Evolutionary conservation across 2,888 invertebrate genomes (phyloP), one percentile per base, ranked within the genome.

Genomic region (Pocota personata): DNA sequence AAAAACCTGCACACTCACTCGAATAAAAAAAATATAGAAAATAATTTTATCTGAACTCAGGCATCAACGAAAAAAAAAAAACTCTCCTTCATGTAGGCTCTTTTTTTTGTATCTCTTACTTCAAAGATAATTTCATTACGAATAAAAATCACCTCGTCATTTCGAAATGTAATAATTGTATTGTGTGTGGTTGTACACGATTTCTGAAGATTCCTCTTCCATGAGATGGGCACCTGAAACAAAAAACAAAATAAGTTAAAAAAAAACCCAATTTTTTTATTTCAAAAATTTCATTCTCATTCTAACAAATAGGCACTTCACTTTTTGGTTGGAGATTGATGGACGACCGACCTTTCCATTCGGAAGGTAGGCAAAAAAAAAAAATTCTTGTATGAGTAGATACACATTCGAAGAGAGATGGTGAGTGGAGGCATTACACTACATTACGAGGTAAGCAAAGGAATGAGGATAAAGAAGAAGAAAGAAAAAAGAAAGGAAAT

Each of bases 241-340:
- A 73, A 79, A 62, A 72, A 55, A 57, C 57, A 27, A 12, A 71
- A 10, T 24, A 24, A 24, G 24, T 24, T n/a, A 24, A 2, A 46
- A 30, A 32, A 57, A 62, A 55, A 69, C 32, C 21, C 2, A 50
- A 55, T 27, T n/a, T 19, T 60, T 40, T 40, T 60, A n/a, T 52
- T 66, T 16, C 19, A 60, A n/a, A n/a, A n/a, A 69, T 16, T 58
- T 71, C 72, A 82, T 77, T 86, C 82, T 72, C 71, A 72, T 82
- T 82, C 86, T 86, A 82, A 86, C 82, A 86, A 77, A 82, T 86
- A 86, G 76, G 72, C 62, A 86, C 86, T 86, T 82, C 86, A 82
- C 62, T 67, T 52, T n/a, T 62, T n/a, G 77, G 40, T 46, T 48
- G 21, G 57, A 82, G 86, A 86, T 86, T 86, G 86, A 86, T 86